phyloP scores from a whole-genome alignment of 2,888 invertebrate species.

The Galeopsomyia nigrocyanea region DNA sequence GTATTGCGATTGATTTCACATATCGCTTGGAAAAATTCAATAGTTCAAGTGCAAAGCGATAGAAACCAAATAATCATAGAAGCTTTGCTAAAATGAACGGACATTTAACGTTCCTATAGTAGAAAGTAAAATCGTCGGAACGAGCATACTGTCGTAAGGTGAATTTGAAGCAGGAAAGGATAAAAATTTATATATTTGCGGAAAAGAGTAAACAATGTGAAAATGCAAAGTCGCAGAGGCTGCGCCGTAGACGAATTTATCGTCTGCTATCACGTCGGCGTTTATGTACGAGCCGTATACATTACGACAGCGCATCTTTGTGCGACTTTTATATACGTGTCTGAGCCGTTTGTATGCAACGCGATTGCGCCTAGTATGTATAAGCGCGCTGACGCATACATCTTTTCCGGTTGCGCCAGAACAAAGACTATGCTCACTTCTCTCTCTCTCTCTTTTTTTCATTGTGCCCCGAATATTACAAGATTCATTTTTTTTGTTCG shows the following conservation, averaged over 20 bases:
- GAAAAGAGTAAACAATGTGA: background rate
- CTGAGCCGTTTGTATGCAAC: conserved; percentile 42
- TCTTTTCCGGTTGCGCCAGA: conserved; percentile 36
- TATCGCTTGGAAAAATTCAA: no score
- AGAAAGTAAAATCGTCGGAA: no score
- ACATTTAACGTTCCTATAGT: no score
- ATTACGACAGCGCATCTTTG: conserved; percentile 30
- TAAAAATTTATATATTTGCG: background rate
- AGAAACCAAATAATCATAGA: no score
- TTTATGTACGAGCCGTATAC: conserved; percentile 38
- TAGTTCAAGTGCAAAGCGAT: no score
- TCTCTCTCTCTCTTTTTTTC: background rate
- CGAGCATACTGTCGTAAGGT: no score
- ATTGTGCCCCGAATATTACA: background rate
- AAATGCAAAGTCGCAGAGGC: conserved; percentile 12
- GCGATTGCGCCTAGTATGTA: conserved; percentile 32
- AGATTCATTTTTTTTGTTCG: no score
- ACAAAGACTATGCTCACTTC: conserved; percentile 32
- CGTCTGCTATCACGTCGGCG: conserved; percentile 20
- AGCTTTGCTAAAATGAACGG: no score
- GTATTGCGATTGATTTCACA: conserved; percentile 43
- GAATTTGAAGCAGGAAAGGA: no score
- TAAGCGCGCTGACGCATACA: conserved; percentile 30
- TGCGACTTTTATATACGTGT: conserved; percentile 29
- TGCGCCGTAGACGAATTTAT: conserved; percentile 34